A percentile compares a stretch with the other conserved stretches of the same genome.
Conservation (phyloP, 2,113 vertebrate genomes). For the Phyllopteryx taeniolatus region DNA sequence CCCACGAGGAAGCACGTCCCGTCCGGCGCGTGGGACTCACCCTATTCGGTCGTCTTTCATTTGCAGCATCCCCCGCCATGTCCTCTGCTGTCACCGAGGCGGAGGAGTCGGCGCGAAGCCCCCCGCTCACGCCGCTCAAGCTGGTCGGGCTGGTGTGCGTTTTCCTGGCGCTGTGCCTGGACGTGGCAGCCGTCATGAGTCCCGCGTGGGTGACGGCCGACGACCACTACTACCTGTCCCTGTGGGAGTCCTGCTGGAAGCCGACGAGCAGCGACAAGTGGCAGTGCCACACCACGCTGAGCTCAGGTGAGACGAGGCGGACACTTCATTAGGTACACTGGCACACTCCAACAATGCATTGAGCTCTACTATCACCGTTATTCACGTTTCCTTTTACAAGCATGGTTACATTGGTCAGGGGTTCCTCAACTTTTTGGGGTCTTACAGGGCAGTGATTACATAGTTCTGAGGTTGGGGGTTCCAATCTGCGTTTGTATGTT, state of each 20-base stretch:
- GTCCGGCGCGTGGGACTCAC: constrained; percentile 30
- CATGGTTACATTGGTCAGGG: neutral
- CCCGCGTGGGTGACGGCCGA: constrained; percentile 97
- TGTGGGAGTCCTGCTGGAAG: constrained; percentile 95
- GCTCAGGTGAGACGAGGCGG: constrained; percentile 78
- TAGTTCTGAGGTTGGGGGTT: too few species aligned
- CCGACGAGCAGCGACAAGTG: constrained; percentile 80
- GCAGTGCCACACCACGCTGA: constrained; percentile 89
- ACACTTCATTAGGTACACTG: neutral
- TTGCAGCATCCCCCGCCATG: constrained; percentile 65
- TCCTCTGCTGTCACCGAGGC: constrained; percentile 86
- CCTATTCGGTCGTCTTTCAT: neutral
- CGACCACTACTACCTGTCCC: constrained; percentile 92
- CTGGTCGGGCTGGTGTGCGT: constrained; percentile 93
- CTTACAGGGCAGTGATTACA: too few species aligned
- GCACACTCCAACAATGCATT: neutral
- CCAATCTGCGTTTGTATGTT: too few species aligned
- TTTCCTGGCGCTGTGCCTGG: constrained; percentile 91
- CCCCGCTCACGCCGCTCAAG: constrained; percentile 91
- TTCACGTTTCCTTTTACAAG: neutral
- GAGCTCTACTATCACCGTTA: neutral
- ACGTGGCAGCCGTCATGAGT: constrained; percentile 92
- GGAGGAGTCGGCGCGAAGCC: constrained; percentile 87
- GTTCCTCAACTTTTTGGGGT: neutral
- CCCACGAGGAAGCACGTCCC: constrained; percentile 35